Base-by-base conservation (phyloP, 2,888 invertebrate genomes). In the Electrophaes corylata region DNA sequence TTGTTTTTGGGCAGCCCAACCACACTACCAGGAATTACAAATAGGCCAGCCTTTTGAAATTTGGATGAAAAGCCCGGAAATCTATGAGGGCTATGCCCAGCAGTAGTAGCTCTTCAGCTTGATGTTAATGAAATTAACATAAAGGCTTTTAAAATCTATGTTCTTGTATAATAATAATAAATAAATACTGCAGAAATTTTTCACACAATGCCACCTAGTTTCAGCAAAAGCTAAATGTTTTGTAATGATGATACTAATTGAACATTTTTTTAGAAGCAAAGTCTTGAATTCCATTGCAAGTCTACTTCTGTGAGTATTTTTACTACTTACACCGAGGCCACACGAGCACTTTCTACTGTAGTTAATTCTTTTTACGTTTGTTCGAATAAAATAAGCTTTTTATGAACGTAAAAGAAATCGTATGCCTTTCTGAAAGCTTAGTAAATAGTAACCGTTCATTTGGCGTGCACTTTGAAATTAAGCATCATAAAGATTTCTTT, bases 401-500 rank as follows among this genome's bases (percentile, higher is more conserved):
- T 47, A 47, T 47, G 23, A 11, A 37, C 37, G 12, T 41, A 31
- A 31, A 41, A 40, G 23, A 31, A 16, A 20, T 14, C 20, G 19
- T 37, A 37, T 16, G 31, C 43, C 18, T 29, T 26, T 37, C 33
- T 10, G 29, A 46, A 53, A 41, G 31, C 31, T 53, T 20, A 5
- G 51, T 35, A 49, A 40, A 43, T 40, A 53, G 37, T 39, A 35
- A 40, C 53, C 29, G 46, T 47, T 69, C 65, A 71, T 74, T 71
- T 71, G 61, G 66, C 67, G 65, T 73, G 70, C 72, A 72, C 65
- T 69, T 71, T 51, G 67, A 72, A 76, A 76, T 73, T 70, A 76
- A 71, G 70, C 71, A 72, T 70, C 71, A 71, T 76, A 77, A 78
- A 75, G 69, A 72, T 75, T 70, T 72, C 70, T 72, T 75, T 74